Conservation (phyloP, 2,113 vertebrate genomes). For the Otus sunia region DNA sequence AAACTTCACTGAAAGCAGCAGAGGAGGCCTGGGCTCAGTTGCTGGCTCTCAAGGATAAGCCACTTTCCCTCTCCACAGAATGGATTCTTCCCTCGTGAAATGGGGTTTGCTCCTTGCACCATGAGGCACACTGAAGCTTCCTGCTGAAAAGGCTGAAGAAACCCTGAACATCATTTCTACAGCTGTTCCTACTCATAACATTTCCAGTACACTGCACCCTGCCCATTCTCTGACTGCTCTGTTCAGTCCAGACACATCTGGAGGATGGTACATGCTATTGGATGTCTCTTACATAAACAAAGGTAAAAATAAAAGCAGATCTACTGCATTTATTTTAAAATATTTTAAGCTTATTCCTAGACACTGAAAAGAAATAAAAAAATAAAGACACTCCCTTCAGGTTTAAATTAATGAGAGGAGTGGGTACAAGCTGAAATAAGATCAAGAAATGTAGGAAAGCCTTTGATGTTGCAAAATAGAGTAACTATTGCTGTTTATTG, state of each 20-base stretch:
- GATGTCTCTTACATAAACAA: not conserved
- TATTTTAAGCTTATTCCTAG: not conserved
- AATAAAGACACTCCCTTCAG: not conserved
- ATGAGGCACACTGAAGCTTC: not conserved
- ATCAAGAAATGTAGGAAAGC: not conserved
- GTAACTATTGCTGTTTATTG: not conserved
- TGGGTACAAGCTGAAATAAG: not conserved
- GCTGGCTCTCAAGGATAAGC: not conserved
- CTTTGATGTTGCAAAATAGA: not conserved
- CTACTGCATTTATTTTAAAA: not conserved
- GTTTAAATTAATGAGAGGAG: not conserved
- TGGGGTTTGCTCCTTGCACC: not conserved
- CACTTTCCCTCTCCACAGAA: not conserved
- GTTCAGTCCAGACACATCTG: not conserved
- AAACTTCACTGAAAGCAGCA: not conserved
- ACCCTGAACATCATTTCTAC: rapidly evolving
- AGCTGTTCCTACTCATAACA: not conserved
- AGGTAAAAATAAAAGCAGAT: not conserved
- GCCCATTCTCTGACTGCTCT: not conserved
- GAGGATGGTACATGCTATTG: not conserved
- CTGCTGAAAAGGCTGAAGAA: not conserved
- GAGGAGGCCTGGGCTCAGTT: not conserved
- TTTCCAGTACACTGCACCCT: not conserved
- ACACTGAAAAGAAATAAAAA: not conserved
- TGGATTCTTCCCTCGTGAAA: not conserved